phyloP scores from a whole-genome alignment of 2,888 invertebrate genomes.

The Drosophila helvetica region DNA sequence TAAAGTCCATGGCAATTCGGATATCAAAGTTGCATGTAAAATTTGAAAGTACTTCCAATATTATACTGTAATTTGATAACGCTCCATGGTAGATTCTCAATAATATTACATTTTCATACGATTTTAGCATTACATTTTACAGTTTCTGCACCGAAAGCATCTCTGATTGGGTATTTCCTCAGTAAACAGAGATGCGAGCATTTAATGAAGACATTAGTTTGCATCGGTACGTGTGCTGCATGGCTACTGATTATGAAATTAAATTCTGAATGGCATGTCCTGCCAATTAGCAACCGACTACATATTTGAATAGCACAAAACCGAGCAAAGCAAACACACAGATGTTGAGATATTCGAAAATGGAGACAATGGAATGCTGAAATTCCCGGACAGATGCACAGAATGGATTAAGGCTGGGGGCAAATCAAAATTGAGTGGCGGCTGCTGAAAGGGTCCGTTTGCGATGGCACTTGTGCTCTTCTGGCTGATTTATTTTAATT shows the following conservation, averaged over 20 bases:
- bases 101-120: neutral
- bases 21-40: too few relatives aligned
- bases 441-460: neutral
- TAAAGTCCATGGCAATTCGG: too few relatives aligned
- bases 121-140: neutral
- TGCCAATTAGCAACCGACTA: neutral
- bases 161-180: neutral
- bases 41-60: too few relatives aligned
- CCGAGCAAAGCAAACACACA: neutral
- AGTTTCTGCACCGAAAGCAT: neutral
- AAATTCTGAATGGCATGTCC: neutral
- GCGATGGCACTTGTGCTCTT: constrained; percentile 32
- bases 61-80: too few relatives aligned
- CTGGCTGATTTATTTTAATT: constrained; percentile 55
- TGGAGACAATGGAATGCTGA: neutral
- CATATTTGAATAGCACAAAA: neutral
- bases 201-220: neutral
- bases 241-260: neutral
- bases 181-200: neutral
- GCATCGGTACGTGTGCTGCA: too few relatives aligned
- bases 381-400: constrained; percentile 1
- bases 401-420: constrained; percentile 3
- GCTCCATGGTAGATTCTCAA: too few relatives aligned
- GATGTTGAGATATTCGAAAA: neutral
- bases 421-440: constrained; percentile 24